phyloP scores from a whole-genome alignment of 2,888 invertebrate species.

The Tetranychus truncatus region DNA sequence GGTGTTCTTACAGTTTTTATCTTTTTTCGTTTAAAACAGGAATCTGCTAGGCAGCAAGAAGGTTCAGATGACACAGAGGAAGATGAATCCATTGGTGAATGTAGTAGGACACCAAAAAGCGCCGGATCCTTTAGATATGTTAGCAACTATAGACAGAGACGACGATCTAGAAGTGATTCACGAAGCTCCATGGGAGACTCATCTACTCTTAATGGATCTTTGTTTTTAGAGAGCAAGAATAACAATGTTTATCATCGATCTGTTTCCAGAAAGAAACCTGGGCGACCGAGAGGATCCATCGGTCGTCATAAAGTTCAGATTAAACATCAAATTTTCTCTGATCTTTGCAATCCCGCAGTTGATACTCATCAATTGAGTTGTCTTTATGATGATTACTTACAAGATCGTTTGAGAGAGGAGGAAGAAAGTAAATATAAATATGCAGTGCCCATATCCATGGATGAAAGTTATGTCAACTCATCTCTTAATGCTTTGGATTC shows the following conservation, averaged over 20 bases:
- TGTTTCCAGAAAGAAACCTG: not conserved
- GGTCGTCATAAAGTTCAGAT: not conserved
- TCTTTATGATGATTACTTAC: not conserved
- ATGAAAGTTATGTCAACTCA: not conserved
- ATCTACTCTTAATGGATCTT: not conserved
- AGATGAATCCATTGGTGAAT: not conserved
- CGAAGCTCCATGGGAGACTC: not conserved
- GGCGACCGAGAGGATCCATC: not conserved
- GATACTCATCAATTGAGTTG: not conserved
- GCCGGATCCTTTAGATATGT: not conserved
- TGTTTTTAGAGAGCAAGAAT: not conserved
- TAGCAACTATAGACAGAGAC: not conserved
- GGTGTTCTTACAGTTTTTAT: not conserved
- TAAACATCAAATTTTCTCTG: not conserved
- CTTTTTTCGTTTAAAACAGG: not conserved
- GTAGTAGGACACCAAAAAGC: not conserved
- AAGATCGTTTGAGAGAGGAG: not conserved
- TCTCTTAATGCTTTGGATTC: not conserved
- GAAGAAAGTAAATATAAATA: not conserved
- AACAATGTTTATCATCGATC: not conserved
- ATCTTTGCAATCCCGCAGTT: not conserved
- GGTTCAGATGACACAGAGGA: not conserved
- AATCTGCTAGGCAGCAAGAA: not conserved
- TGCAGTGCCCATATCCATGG: not conserved
- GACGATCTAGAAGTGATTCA: not conserved